phyloP scores from a whole-genome alignment of 2,113 vertebrate genomes.

The Felis chaus region DNA sequence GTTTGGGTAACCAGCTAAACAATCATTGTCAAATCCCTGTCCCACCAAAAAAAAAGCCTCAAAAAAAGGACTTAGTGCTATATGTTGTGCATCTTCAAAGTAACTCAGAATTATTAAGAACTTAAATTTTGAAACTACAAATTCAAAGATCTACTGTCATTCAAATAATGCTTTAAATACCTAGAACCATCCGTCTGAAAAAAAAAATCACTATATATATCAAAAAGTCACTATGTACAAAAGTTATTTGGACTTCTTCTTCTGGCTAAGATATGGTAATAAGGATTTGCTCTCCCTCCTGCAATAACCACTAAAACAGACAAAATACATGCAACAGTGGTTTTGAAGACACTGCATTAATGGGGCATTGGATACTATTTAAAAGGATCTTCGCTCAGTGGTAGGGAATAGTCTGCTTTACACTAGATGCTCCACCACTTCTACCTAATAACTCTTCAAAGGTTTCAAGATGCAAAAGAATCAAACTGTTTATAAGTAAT shows the following conservation, averaged over 20 bases:
- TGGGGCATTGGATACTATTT: background rate
- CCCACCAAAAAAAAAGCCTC: background rate
- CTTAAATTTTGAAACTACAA: background rate
- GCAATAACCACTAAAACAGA: background rate
- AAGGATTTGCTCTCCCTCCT: background rate
- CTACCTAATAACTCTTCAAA: background rate
- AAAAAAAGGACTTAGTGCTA: background rate
- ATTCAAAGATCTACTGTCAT: background rate
- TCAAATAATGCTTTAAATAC: constrained; percentile 5
- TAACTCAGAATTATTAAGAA: constrained; percentile 41
- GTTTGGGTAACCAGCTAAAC: background rate
- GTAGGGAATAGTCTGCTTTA: background rate
- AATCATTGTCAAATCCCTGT: background rate
- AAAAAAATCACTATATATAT: background rate
- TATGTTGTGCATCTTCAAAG: background rate
- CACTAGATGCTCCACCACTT: background rate
- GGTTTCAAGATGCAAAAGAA: background rate
- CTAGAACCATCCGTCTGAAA: background rate
- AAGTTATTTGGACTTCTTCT: background rate
- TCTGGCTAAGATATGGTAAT: background rate
- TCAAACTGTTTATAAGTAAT: background rate
- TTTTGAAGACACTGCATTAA: background rate
- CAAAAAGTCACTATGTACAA: background rate
- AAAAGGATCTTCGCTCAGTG: background rate
- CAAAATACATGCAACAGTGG: background rate